Evolutionary conservation across 2,888 invertebrate species (phyloP).

Genomic region (Pherbina coryleti): DNA sequence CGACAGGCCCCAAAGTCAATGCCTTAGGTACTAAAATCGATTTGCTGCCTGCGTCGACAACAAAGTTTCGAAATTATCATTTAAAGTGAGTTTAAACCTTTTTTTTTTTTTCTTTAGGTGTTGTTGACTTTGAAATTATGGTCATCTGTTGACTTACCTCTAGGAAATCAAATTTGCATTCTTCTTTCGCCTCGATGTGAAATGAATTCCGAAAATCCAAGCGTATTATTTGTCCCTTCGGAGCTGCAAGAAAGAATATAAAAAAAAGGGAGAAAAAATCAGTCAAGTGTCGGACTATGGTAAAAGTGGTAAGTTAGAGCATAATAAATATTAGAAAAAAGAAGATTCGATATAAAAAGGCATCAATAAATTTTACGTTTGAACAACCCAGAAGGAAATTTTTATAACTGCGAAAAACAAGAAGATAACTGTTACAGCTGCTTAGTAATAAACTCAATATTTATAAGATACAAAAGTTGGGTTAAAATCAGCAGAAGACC

Average conservation of each 20-base stretch:
- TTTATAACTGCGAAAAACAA: background rate
- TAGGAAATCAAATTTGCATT: slow-evolving; percentile 84
- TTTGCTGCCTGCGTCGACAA: background rate
- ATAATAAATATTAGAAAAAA: background rate
- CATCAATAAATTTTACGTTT: background rate
- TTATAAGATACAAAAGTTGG: background rate
- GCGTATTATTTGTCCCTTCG: slow-evolving; percentile 76
- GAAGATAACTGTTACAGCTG: background rate
- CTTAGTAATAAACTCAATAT: background rate
- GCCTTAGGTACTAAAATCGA: background rate
- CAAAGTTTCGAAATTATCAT: background rate
- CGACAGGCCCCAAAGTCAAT: background rate
- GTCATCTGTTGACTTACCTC: slow-evolving; percentile 71
- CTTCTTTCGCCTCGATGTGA: slow-evolving; percentile 76
- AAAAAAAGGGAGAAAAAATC: slow-evolving; percentile 39
- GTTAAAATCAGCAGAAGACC: background rate
- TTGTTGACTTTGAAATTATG: background rate
- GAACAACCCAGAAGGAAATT: background rate
- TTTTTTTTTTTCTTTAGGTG: background rate
- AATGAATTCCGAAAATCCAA: slow-evolving; percentile 87
- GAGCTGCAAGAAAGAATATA: slow-evolving; percentile 70
- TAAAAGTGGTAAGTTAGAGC: background rate
- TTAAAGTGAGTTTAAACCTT: background rate
- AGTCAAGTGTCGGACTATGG: background rate
- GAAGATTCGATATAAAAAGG: background rate